phyloP scores from a whole-genome alignment of 2,113 vertebrate species.

The Lepus europaeus region DNA sequence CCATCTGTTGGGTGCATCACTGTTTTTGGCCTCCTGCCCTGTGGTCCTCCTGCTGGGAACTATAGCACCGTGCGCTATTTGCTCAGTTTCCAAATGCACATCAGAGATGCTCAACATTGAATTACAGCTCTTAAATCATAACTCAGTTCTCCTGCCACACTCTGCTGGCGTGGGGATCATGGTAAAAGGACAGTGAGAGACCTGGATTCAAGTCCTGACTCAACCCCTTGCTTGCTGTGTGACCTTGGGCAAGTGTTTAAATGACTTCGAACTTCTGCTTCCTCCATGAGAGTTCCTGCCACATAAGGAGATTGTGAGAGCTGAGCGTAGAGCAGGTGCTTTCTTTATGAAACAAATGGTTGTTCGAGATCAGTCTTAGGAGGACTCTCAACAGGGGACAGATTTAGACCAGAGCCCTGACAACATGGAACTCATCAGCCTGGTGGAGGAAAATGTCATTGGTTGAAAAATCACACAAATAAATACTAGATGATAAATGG shows the following conservation, averaged over 20 bases:
- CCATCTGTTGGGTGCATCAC: neutral
- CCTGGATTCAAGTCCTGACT: neutral
- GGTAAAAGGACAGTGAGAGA: neutral
- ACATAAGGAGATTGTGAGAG: neutral
- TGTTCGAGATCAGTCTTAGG: neutral
- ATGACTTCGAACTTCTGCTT: neutral
- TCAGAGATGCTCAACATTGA: neutral
- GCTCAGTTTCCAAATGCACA: neutral
- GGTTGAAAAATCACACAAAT: neutral
- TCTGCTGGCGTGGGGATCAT: rapidly evolving
- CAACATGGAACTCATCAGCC: neutral
- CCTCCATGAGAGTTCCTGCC: neutral
- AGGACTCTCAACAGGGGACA: neutral
- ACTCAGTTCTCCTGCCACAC: neutral
- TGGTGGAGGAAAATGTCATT: neutral
- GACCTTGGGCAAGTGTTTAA: neutral
- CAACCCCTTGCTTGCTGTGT: neutral
- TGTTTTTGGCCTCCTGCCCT: neutral
- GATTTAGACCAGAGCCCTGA: neutral
- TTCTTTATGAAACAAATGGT: neutral
- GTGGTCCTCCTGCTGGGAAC: neutral
- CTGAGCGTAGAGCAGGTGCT: neutral
- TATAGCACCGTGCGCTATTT: neutral
- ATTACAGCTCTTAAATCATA: neutral
- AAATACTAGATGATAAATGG: neutral